phyloP scores from a whole-genome alignment of 2,797 vertebrate genomes.

The Galagoides demidoff region DNA sequence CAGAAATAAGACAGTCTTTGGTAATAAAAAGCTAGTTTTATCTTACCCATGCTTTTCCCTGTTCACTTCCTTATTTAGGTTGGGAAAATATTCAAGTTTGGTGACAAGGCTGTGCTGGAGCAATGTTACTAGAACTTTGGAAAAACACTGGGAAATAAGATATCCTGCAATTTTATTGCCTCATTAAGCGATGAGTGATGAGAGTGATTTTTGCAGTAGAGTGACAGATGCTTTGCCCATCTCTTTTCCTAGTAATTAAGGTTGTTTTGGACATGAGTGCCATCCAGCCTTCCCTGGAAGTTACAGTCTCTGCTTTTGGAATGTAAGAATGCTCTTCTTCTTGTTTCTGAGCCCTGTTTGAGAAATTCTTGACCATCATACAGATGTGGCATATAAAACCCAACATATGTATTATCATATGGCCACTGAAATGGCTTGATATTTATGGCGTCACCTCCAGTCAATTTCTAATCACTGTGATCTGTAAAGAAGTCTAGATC shows the following conservation, averaged over 20 bases:
- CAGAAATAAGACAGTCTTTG: neutral
- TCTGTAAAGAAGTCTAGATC: neutral
- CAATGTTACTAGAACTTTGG: neutral
- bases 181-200: neutral
- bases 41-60: neutral
- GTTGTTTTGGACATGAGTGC: neutral
- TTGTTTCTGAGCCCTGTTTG: neutral
- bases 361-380: neutral
- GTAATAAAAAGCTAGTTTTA: conserved; percentile 23
- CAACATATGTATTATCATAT: neutral
- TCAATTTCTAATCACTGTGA: neutral
- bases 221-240: neutral
- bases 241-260: neutral
- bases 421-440: neutral
- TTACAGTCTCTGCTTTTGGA: neutral
- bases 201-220: neutral
- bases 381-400: neutral
- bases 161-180: neutral
- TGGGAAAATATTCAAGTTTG: neutral
- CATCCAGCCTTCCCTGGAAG: neutral
- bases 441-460: neutral
- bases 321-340: neutral
- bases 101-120: neutral
- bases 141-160: neutral
- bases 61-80: conserved; percentile 24